Conservation (phyloP, 1,140 invertebrate genomes). For the Agraylea sexmaculata region DNA sequence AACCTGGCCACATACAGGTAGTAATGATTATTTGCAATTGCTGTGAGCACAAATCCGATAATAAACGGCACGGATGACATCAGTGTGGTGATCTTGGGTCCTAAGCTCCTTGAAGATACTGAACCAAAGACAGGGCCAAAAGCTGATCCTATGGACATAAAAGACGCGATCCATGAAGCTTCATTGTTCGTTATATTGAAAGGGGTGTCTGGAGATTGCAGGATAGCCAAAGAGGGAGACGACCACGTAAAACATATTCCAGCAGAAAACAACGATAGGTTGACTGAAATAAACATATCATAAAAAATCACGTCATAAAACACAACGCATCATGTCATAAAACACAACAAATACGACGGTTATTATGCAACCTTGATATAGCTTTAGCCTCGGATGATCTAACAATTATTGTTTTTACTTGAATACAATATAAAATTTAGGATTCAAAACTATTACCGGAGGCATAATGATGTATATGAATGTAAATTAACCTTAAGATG, state of each 20-base stretch:
- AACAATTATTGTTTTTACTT: not conserved
- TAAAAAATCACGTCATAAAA: not conserved
- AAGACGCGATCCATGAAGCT: constrained; percentile 22
- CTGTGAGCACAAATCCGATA: constrained; percentile 26
- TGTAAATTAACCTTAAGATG: no score
- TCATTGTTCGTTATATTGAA: constrained; percentile 20
- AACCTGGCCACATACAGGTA: constrained; percentile 31
- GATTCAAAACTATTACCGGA: not conserved
- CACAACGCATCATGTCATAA: not conserved
- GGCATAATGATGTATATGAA: not conserved
- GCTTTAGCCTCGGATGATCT: not conserved
- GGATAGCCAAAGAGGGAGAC: constrained; percentile 17
- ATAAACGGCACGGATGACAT: constrained; percentile 22
- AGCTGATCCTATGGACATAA: constrained; percentile 17
- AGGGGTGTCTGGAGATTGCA: constrained; percentile 16
- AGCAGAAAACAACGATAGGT: constrained; percentile 1
- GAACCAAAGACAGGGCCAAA: constrained; percentile 22
- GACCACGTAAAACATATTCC: constrained; percentile 16
- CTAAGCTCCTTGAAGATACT: constrained; percentile 22
- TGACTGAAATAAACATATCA: constrained; percentile 5
- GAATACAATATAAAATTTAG: not conserved
- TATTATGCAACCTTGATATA: not conserved
- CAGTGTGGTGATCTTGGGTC: constrained; percentile 27
- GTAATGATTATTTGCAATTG: constrained; percentile 28
- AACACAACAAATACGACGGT: not conserved